Evolutionary conservation across 2,113 vertebrate genomes (phyloP).

Genomic region (Sclerurus mexicanus): DNA sequence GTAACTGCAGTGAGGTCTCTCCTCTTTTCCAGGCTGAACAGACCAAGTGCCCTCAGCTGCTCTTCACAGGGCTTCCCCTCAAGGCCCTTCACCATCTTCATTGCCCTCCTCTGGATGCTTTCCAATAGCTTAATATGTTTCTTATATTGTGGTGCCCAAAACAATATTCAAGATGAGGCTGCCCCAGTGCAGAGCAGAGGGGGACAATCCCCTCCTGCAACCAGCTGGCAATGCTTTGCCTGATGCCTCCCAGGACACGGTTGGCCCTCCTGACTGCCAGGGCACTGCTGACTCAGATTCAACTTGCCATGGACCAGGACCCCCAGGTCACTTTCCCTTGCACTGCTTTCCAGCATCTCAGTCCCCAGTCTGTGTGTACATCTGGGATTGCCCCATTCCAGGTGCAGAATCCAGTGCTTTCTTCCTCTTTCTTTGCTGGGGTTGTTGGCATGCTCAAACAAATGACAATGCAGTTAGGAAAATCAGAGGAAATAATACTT

Average conservation of each 20-base stretch:
- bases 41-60: background rate
- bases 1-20: background rate
- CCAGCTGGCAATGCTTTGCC: background rate
- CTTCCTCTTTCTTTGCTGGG: background rate
- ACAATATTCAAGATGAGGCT: background rate
- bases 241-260: background rate
- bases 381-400: background rate
- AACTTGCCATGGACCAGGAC: background rate
- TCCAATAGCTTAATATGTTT: background rate
- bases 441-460: background rate
- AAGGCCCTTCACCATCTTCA: background rate
- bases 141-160: background rate
- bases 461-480: background rate
- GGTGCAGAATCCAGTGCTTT: background rate
- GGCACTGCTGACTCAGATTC: background rate
- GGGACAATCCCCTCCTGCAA: background rate
- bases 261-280: background rate
- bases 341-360: background rate
- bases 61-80: background rate
- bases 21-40: background rate
- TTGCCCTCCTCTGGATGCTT: background rate
- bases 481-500: slow-evolving; percentile 21
- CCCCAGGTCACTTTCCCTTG: background rate
- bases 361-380: background rate
- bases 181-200: background rate